Conservation (phyloP, 2,113 vertebrate species). For the Corydoras sp. region DNA sequence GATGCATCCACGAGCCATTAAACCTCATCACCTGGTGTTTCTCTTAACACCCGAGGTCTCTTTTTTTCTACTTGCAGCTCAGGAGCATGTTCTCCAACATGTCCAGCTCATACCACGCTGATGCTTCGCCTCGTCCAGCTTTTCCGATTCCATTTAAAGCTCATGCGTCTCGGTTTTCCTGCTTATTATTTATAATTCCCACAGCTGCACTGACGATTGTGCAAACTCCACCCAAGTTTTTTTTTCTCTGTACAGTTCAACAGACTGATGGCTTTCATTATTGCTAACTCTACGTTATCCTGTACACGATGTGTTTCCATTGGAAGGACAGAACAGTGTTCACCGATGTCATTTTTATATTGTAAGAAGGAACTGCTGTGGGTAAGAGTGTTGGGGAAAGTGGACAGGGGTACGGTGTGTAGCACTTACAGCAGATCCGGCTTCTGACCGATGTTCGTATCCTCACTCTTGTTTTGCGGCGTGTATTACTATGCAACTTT, state of each 20-base stretch:
- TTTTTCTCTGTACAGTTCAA: too few relatives aligned
- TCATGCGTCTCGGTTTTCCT: too few relatives aligned
- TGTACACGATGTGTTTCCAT: too few relatives aligned
- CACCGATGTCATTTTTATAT: too few relatives aligned
- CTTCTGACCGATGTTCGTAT: slow-evolving; percentile 1
- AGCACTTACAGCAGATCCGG: slow-evolving; percentile 33
- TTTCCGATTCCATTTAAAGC: too few relatives aligned
- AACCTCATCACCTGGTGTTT: too few relatives aligned
- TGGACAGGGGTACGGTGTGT: not conserved
- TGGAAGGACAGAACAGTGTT: too few relatives aligned
- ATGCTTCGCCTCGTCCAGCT: slow-evolving; percentile 3
- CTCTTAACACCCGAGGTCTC: not conserved
- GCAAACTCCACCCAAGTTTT: too few relatives aligned
- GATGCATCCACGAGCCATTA: slow-evolving; percentile 18
- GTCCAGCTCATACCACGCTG: slow-evolving; percentile 6
- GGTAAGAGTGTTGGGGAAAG: not conserved
- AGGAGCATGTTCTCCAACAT: slow-evolving; percentile 6
- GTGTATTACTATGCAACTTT: slow-evolving; percentile 25
- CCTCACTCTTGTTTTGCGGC: slow-evolving; percentile 22
- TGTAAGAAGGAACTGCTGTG: not conserved
- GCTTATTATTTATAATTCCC: too few relatives aligned
- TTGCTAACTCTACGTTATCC: too few relatives aligned
- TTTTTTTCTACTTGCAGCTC: not conserved
- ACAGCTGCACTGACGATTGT: too few relatives aligned
- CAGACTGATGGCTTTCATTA: too few relatives aligned